Percentiles rank a stretch among this genome's conserved stretches.
Conservation (phyloP, 1,140 invertebrate genomes). For the Drosophila triauraria region DNA sequence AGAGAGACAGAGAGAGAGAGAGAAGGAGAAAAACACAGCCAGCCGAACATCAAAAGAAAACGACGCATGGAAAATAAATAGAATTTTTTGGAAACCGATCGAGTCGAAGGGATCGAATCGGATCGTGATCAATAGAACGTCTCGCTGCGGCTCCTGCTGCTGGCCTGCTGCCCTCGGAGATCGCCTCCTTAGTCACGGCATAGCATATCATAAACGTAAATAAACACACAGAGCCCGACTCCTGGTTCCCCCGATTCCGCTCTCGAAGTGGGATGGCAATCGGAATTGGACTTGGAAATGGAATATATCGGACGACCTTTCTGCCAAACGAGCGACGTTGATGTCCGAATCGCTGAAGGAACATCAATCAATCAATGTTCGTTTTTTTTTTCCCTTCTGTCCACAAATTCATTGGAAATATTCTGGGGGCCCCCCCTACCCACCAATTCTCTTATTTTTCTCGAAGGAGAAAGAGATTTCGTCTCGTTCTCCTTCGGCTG, state of each 20-base stretch:
- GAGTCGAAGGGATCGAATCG: slow-evolving; percentile 25
- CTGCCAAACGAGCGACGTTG: slow-evolving; percentile 61
- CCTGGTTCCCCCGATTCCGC: slow-evolving; percentile 1
- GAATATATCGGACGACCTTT: slow-evolving; percentile 58
- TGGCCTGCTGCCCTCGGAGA: slow-evolving; percentile 13
- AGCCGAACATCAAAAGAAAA: slow-evolving; percentile 74
- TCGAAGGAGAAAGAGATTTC: slow-evolving; percentile 6
- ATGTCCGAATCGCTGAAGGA: slow-evolving; percentile 59
- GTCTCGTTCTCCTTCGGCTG: slow-evolving; percentile 18
- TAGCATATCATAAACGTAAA: slow-evolving; percentile 60
- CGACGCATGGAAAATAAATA: slow-evolving; percentile 79
- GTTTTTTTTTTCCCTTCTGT: slow-evolving; percentile 37
- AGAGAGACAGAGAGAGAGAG: background rate
- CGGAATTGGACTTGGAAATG: slow-evolving; percentile 35
- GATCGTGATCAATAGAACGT: slow-evolving; percentile 58
- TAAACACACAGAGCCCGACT: slow-evolving; percentile 44
- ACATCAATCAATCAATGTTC: slow-evolving; percentile 79
- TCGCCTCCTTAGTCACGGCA: slow-evolving; percentile 38
- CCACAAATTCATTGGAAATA: slow-evolving; percentile 73
- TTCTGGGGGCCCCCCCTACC: slow-evolving; percentile 20
- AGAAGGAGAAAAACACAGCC: slow-evolving; percentile 35
- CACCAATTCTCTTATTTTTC: background rate
- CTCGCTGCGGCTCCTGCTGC: slow-evolving; percentile 25
- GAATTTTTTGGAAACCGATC: slow-evolving; percentile 62
- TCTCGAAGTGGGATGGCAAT: slow-evolving; percentile 22